These are phyloP conservation scores for Heterohyrax brucei DNA, from an alignment of 2,797 vertebrate species.

Conservation along the genomic window DNA sequence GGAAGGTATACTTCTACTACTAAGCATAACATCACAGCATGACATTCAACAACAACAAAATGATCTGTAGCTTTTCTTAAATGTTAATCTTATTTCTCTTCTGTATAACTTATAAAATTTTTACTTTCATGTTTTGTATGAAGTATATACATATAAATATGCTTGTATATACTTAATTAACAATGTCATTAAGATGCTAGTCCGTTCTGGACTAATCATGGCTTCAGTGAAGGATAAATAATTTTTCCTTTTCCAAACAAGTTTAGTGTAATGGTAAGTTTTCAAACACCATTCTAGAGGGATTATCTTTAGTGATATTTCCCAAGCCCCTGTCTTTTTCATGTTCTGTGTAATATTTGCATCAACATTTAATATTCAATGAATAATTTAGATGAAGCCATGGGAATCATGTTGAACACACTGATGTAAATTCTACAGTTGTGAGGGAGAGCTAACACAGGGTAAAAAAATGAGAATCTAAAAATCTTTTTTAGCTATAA, in stretches of 20 bases:
- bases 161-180: neutral
- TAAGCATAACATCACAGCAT: neutral
- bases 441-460: neutral
- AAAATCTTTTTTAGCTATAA: neutral
- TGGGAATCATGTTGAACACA: slow-evolving; percentile 6
- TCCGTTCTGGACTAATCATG: neutral
- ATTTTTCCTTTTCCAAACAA: neutral
- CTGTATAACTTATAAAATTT: neutral
- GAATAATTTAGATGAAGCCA: slow-evolving; percentile 66
- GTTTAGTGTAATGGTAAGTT: neutral
- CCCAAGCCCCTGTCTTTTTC: neutral
- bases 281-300: neutral
- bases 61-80: neutral
- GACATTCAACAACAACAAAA: neutral
- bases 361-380: slow-evolving; percentile 58
- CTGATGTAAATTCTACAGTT: slow-evolving; percentile 49
- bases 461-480: slow-evolving; percentile 23
- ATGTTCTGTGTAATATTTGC: slow-evolving; percentile 56
- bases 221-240: neutral
- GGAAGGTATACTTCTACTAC: neutral
- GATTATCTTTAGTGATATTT: neutral
- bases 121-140: neutral
- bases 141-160: neutral
- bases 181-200: neutral
- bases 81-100: slow-evolving; percentile 13